These are phyloP conservation scores for Leptopilina drosophilae DNA, from an alignment of 2,888 invertebrate genomes.

Conservation along the genomic window DNA sequence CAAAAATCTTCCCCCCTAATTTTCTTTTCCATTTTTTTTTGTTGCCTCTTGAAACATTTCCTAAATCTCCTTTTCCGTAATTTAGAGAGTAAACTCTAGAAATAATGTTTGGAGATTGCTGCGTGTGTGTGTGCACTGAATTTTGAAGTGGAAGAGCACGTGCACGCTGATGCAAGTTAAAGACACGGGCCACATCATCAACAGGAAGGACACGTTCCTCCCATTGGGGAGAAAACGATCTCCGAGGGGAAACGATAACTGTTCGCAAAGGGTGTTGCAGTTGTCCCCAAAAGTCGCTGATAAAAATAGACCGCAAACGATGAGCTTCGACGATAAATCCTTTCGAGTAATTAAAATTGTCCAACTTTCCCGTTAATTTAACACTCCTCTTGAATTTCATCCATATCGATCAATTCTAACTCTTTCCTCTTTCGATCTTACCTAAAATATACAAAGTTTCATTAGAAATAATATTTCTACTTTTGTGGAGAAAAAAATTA, in stretches of 20 bases:
- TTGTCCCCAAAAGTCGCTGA: conserved; percentile 58
- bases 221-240: conserved; percentile 41
- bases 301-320: conserved; percentile 63
- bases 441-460: background rate
- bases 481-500: no score
- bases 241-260: conserved; percentile 51
- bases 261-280: conserved; percentile 63
- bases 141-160: conserved; percentile 19
- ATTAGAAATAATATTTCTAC: background rate
- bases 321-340: background rate
- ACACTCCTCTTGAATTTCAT: background rate
- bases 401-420: background rate
- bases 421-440: background rate
- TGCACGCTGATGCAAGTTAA: conserved; percentile 19
- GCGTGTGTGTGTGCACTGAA: background rate
- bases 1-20: background rate
- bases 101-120: background rate
- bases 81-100: background rate
- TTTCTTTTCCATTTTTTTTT: background rate
- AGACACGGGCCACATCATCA: conserved; percentile 31
- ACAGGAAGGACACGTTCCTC: conserved; percentile 37
- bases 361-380: background rate
- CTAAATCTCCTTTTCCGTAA: background rate
- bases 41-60: background rate
- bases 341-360: conserved; percentile 1